Base-by-base conservation (phyloP, 2,888 invertebrate species). In the Drosophila niveifrons region DNA sequence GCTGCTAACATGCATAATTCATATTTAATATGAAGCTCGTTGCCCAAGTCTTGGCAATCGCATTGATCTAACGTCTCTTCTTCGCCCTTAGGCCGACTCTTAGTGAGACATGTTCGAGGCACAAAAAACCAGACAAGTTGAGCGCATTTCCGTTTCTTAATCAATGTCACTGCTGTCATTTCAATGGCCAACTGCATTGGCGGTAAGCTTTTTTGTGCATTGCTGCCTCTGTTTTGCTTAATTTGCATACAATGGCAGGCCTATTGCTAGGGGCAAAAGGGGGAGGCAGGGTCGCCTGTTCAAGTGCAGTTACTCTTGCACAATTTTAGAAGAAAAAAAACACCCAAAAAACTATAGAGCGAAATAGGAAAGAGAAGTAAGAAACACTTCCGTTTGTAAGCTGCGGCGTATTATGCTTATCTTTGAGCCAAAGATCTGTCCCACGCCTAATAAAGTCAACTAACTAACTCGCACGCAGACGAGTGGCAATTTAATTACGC, bases 131-230 rank as follows among this genome's bases (percentile, higher is more conserved):
- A 78, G 72, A 76, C 81, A 72, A 75, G 65, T 65, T 80, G 78
- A 78, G 75, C 82, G 82, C 86, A 83, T 86, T 88, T 86, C 86
- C 86, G 86, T 86, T 86, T 86, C 82, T 82, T 72, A 75, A 80
- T 72, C 86, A 86, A 86, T 88, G 86, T 86, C 88, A 83, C 65
- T 80, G 78, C 80, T 80, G 83, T 80, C 87, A 76, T 72, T 70
- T 63, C 66, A 73, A 77, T 78, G 76, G 79, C 66, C 62, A 56
- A 62, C 62, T 53, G 51, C 66, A 48, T 62, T 65, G 75, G 75
- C 73, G 62, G 62, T 58, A 66, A 57, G 61, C 46, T 52, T 57
- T 73, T 82, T 73, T 70, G 50, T 63, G 71, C 72, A 64, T 72
- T 71, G 56, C 55, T 74, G 71, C 41, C 36, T 46, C 43, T 62